phyloP scores from a whole-genome alignment of 2,888 invertebrate species.

The Metopia argyrocephala region DNA sequence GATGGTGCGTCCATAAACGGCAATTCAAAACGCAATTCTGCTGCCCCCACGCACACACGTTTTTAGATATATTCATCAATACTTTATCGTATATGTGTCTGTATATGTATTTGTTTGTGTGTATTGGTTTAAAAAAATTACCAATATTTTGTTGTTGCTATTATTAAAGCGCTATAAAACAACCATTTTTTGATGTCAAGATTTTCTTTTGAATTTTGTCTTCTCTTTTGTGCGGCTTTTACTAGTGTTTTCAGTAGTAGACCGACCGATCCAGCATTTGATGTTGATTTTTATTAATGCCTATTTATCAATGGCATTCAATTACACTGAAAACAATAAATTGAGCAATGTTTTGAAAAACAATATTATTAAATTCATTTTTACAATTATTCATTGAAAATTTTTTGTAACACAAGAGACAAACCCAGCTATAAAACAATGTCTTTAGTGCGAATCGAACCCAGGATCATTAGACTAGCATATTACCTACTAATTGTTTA shows the following conservation, averaged over 20 bases:
- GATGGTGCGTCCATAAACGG: slow-evolving; percentile 46
- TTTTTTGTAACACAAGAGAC: too few species aligned
- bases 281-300: slow-evolving; percentile 24
- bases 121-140: background rate
- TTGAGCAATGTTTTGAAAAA: too few species aligned
- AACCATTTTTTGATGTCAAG: slow-evolving; percentile 55
- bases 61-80: background rate
- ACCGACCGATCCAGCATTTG: slow-evolving; percentile 53
- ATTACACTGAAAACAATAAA: slow-evolving; percentile 17
- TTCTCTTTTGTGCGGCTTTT: slow-evolving; percentile 4
- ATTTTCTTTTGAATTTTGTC: slow-evolving; percentile 58
- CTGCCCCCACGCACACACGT: background rate
- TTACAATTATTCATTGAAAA: too few species aligned
- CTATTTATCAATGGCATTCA: slow-evolving; percentile 11
- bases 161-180: background rate
- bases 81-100: background rate
- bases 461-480: too few species aligned
- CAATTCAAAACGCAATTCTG: slow-evolving; percentile 39
- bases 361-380: too few species aligned
- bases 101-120: too few species aligned
- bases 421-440: too few species aligned
- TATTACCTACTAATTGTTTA: too few species aligned
- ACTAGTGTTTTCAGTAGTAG: slow-evolving; percentile 2
- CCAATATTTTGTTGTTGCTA: background rate
- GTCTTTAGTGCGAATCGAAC: too few species aligned